phyloP scores from a whole-genome alignment of 1,140 invertebrate species.

The Ridgeia piscesae region DNA sequence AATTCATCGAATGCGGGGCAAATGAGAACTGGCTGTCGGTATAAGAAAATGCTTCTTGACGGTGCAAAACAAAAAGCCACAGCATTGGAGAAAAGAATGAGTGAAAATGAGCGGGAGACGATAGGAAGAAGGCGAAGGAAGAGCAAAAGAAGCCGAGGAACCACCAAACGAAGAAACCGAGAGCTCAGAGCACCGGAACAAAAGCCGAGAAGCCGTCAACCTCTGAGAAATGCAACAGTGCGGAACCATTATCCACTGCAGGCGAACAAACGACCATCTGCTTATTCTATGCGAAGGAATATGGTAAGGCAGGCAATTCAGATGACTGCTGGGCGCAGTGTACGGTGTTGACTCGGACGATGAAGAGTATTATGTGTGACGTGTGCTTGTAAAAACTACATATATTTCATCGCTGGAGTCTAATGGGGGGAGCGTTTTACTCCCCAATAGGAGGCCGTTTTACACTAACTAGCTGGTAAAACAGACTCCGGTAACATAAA shows the following conservation, averaged over 20 bases:
- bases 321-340: too few relatives aligned
- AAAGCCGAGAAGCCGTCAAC: neutral
- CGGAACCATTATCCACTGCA: neutral
- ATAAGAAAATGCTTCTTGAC: neutral
- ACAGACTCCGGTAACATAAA: too few relatives aligned
- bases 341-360: too few relatives aligned
- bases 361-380: too few relatives aligned
- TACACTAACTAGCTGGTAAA: too few relatives aligned
- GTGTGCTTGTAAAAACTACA: too few relatives aligned
- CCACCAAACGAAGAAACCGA: neutral
- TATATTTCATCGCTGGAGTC: too few relatives aligned
- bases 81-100: too few relatives aligned
- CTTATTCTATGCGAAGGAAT: neutral
- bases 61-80: neutral
- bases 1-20: neutral
- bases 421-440: too few relatives aligned
- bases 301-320: too few relatives aligned
- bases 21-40: neutral
- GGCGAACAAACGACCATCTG: neutral
- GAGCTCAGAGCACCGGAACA: neutral
- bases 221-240: neutral
- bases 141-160: neutral
- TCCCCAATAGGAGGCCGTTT: too few relatives aligned
- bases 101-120: too few relatives aligned
- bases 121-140: neutral